A percentile compares a stretch with the other conserved stretches of the same genome.
Conservation (phyloP, 1,140 invertebrate genomes). For the Phthorimaea operculella region DNA sequence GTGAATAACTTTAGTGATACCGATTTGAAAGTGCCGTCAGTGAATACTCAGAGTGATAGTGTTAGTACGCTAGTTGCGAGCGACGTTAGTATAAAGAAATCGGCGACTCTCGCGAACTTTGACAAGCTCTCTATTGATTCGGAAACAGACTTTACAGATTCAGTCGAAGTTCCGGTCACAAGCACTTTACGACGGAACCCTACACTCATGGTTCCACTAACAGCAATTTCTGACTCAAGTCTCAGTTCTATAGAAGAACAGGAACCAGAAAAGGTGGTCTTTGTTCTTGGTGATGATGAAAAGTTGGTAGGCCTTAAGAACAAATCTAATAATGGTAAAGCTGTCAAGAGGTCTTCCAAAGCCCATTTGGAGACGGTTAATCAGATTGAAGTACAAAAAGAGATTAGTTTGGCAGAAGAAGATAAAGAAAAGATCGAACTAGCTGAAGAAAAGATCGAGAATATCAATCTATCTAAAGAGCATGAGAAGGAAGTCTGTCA, state of each 20-base stretch:
- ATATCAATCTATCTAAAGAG: no score
- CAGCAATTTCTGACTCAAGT: constrained; percentile 43
- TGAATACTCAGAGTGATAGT: constrained; percentile 42
- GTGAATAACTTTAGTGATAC: constrained; percentile 19
- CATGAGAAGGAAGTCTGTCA: no score
- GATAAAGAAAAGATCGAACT: no score
- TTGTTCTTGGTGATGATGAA: constrained; percentile 81
- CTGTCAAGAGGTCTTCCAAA: constrained; percentile 49
- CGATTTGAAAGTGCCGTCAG: constrained; percentile 34
- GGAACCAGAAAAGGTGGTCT: constrained; percentile 71
- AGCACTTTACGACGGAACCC: constrained; percentile 36
- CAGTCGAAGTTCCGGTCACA: constrained; percentile 10
- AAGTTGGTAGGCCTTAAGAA: constrained; percentile 70
- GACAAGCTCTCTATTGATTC: constrained; percentile 48
- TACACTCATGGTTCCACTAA: constrained; percentile 36
- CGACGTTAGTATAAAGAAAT: constrained; percentile 39
- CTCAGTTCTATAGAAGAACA: constrained; percentile 40
- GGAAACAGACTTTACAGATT: constrained; percentile 18
- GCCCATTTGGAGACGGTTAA: no score
- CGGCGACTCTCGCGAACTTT: constrained; percentile 46
- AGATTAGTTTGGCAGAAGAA: no score
- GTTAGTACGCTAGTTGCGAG: constrained; percentile 39
- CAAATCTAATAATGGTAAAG: constrained; percentile 48
- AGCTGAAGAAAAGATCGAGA: no score
- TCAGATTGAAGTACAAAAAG: no score